Evolutionary conservation across 1,140 invertebrate species (phyloP), one percentile per base, ranked within the genome.

Genomic region (Heliconius eleuchia): DNA sequence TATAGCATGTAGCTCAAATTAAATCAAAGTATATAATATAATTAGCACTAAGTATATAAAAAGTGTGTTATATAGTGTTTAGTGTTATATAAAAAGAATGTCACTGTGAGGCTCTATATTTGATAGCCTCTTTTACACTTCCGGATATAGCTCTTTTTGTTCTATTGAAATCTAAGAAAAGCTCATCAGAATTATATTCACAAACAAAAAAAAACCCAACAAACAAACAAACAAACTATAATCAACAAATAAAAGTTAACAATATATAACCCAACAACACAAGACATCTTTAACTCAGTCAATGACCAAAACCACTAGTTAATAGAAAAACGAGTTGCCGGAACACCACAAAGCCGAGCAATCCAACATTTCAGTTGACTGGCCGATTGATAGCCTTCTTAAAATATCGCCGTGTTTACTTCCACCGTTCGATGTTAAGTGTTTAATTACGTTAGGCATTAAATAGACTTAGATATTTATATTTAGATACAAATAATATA

Each of bases 381-480:
- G 86, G 79, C 86, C 87, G 88, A 89, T 87, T 87, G 85, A 87
- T 88, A 82, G 86, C 82, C 80, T 87, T 86, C 87, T 85, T 85
- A 88, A 90, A 89, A 89, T 88, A 88, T 83, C 85, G 79, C 73
- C 73, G 72, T 89, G 87, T 87, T 89, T 90, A 90, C 83, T 82
- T 73, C 78, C 74, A 78, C 76, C 78, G 84, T 82, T 85, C 82
- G 82, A 86, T 84, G 86, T 86, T 87, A 86, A 84, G 83, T 82
- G 80, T 85, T 81, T 88, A 87, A 89, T 87, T 85, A 30, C 60
- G 60, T 66, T 66, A 66, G 11, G 60, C 60, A 66, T 66, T 66
- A 13, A 66, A 66, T 30, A 27, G 16, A 66, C 27, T 66, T 66
- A 66, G 27, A 27, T 66, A 23, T 66, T 66, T 66, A 66, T 66